phyloP scores from a whole-genome alignment of 2,888 invertebrate species.

The Anticlea derivata region DNA sequence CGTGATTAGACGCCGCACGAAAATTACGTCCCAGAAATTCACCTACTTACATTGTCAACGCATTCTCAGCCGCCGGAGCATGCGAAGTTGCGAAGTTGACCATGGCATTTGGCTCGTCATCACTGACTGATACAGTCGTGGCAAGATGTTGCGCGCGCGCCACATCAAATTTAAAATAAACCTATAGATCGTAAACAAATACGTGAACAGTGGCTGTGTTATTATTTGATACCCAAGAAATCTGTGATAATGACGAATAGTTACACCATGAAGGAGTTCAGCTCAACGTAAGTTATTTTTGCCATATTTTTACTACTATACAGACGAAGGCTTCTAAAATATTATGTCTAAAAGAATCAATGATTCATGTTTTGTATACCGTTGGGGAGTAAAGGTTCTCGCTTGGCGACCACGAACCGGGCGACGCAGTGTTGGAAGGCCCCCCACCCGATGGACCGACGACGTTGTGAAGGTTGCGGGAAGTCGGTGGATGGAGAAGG shows the following conservation, averaged over 20 bases:
- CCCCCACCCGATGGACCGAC: too few species aligned
- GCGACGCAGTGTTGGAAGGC: too few species aligned
- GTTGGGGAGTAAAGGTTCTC: too few species aligned
- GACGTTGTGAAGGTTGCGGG: too few species aligned
- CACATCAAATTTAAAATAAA: slow-evolving; percentile 45
- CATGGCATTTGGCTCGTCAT: slow-evolving; percentile 38
- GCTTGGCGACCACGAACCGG: too few species aligned
- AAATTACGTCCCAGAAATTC: too few species aligned
- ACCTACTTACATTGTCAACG: slow-evolving; percentile 23
- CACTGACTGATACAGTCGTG: slow-evolving; percentile 52
- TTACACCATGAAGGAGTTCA: slow-evolving; percentile 78
- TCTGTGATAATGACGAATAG: slow-evolving; percentile 67
- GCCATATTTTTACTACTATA: background rate
- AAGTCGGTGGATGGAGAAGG: too few species aligned
- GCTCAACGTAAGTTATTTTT: slow-evolving; percentile 69
- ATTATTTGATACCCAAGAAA: slow-evolving; percentile 20
- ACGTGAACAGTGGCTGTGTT: slow-evolving; percentile 29
- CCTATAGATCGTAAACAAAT: slow-evolving; percentile 33
- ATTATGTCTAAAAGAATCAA: too few species aligned
- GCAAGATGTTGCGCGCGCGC: slow-evolving; percentile 59
- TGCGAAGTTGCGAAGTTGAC: background rate
- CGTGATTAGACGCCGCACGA: too few species aligned
- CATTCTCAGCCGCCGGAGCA: slow-evolving; percentile 7
- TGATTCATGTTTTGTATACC: too few species aligned
- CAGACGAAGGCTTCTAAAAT: too few species aligned